Base-by-base conservation (phyloP, 2,888 invertebrate species). In the Xestia rhomboidea region DNA sequence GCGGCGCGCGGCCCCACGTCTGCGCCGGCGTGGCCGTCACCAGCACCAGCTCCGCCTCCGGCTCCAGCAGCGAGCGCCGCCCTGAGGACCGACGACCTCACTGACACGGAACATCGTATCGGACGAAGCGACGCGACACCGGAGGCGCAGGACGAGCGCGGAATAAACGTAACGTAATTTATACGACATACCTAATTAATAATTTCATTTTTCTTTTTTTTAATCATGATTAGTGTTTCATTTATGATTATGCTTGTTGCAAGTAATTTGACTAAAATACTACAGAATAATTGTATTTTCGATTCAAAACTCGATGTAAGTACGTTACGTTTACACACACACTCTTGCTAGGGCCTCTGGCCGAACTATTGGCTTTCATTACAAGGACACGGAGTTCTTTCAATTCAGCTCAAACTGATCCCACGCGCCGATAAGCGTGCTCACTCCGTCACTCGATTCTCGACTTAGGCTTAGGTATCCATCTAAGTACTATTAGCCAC, bases 1-100 rank as follows among this genome's bases (percentile, higher is more conserved):
- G 86, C 0, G 96, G 94, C 68, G 93, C 93, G n/a, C 96, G 92
- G 34, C 91, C 94, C 95, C 96, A 95, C 27, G 96, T 96, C 89
- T 95, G 95, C 18, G 73, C 72, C 2, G 96, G 92, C 0, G 89
- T 89, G 21, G 94, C 95, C 0, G 84, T 68, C 34, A 96, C 94
- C 15, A 96, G 92, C 11, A 96, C 89, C 82, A 96, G 90, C 86
- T 95, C 95, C 0, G 94, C 95, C 24, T 94, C 95, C 0, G 96
- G 94, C 86, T 95, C 94, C 63, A 94, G 87, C 0, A 94, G 64
- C 0, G 96, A 95, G 11, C 96, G 95, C 0, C 96, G 96, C 51
- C 95, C 96, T 96, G 87, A 0, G 0, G 38, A 7, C 0, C 15
- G 21, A 0, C 15, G 41, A 41, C 41, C 41, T 41, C 11, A 41